Conservation (phyloP, 1,140 invertebrate species). For the Drosophila rufa region DNA sequence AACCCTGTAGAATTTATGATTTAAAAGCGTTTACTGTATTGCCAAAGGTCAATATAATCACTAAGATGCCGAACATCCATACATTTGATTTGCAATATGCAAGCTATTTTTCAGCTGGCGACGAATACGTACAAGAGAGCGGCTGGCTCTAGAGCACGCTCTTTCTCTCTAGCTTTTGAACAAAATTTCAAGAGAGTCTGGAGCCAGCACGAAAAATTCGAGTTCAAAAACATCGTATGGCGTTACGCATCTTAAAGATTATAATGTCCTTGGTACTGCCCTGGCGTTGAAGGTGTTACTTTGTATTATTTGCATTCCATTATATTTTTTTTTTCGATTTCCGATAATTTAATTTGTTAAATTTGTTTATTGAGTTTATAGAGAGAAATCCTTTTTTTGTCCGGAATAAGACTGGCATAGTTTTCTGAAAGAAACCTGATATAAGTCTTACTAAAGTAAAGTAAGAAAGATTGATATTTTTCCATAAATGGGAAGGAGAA, state of each 20-base stretch:
- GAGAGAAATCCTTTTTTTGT: background rate
- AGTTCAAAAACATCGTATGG: too few species aligned
- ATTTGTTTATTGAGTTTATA: background rate
- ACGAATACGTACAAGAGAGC: too few species aligned
- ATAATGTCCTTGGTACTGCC: background rate
- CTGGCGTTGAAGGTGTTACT: background rate
- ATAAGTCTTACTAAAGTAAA: background rate
- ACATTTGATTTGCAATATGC: too few species aligned
- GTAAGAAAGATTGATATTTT: background rate
- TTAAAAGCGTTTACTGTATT: background rate
- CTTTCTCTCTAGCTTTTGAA: too few species aligned
- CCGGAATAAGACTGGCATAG: background rate
- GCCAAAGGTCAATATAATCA: too few species aligned
- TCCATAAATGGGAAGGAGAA: background rate
- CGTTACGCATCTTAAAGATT: too few species aligned
- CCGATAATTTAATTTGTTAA: background rate
- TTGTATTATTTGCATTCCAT: background rate
- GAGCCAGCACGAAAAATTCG: too few species aligned
- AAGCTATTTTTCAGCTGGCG: too few species aligned
- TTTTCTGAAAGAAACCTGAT: background rate
- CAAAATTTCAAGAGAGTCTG: too few species aligned
- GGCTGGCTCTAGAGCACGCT: too few species aligned
- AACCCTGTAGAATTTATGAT: background rate
- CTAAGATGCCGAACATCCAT: too few species aligned
- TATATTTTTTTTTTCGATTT: background rate